Base-by-base conservation (phyloP, 2,888 invertebrate genomes). In the Zele albiditarsus region DNA sequence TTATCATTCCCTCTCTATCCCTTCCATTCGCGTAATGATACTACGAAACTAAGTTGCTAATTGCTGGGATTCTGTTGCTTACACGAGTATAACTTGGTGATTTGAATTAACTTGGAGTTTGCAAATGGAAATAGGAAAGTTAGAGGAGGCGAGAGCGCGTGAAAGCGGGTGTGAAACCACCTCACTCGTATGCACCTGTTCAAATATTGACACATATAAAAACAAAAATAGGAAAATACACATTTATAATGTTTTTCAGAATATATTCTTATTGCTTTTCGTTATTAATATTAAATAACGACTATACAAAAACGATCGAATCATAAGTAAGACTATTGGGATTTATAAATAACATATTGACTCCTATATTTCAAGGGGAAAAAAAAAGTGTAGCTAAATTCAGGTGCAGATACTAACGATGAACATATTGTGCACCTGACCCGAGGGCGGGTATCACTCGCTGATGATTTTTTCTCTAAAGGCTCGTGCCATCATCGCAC, bases 41-140 rank as follows among this genome's bases (percentile, higher is more conserved):
- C 33, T 60, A 38, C 33, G 25, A 60, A 70, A 69, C 53, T 69
- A 57, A 33, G 46, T 70, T 70, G 31, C 28, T 70, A 70, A 60
- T 33, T 70, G n/a, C 60, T 60, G 4, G 25, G 60, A 70, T 70
- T 60, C 70, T 33, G 27, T 38, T 70, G 38, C 25, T 25, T 25
- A 27, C 16, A 70, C 38, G 42, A 49, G 25, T 31, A 42, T 70
- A 70, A 60, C 60, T 60, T 60, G n/a, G 25, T 33, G 38, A 58
- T 23, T 42, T 16, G 25, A 58, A 70, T 69, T 70, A 38, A 70
- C 38, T 70, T 70, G 33, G 27, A 70, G 57, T 42, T 70, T 49
- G 31, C 31, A 20, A 33, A 23, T 10, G 31, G 25, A 14, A 49
- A 28, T 14, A 53, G 5, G 28, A 28, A 16, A 60, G 14, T 3